These are phyloP conservation scores for Anagyrus pseudococci DNA, from an alignment of 2,888 invertebrate genomes.

Conservation along the genomic window DNA sequence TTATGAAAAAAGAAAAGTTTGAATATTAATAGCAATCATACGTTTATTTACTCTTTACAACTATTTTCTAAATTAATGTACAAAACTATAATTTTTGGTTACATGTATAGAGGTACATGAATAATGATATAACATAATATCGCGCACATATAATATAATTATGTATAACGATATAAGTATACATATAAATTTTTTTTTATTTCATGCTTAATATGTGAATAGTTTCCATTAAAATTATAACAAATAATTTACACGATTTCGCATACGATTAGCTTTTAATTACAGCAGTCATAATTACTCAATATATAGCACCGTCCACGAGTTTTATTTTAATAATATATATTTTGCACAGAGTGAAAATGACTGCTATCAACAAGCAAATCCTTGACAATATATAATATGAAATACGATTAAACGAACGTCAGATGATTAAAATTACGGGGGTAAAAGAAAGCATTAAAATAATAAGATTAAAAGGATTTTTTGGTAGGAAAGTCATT, in stretches of 20 bases:
- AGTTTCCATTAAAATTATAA: slow-evolving; percentile 48
- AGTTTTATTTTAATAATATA: slow-evolving; percentile 27
- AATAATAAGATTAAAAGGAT: slow-evolving; percentile 23
- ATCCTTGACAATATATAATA: slow-evolving; percentile 15
- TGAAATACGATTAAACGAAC: slow-evolving; percentile 27
- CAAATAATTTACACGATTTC: slow-evolving; percentile 56
- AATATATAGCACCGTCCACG: slow-evolving; percentile 33
- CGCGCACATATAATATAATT: slow-evolving; percentile 42
- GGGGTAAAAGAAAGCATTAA: slow-evolving; percentile 23
- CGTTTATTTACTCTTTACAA: slow-evolving; percentile 58
- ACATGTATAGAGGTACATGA: slow-evolving; percentile 52
- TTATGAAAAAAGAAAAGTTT: slow-evolving; percentile 8
- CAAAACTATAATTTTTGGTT: slow-evolving; percentile 61
- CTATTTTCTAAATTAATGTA: slow-evolving; percentile 57
- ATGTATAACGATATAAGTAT: slow-evolving; percentile 48
- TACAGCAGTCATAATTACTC: slow-evolving; percentile 31
- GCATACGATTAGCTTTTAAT: slow-evolving; percentile 28
- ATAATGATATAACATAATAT: slow-evolving; percentile 47
- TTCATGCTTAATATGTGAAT: slow-evolving; percentile 30
- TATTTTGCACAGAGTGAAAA: slow-evolving; percentile 27
- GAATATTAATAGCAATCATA: slow-evolving; percentile 39
- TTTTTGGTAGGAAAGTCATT: slow-evolving; percentile 10
- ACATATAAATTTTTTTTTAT: slow-evolving; percentile 26
- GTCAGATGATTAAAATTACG: slow-evolving; percentile 33
- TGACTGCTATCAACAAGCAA: slow-evolving; percentile 22